These are phyloP conservation scores for Lepisosteus osseus DNA, from an alignment of 2,113 vertebrate genomes.

Conservation along the genomic window DNA sequence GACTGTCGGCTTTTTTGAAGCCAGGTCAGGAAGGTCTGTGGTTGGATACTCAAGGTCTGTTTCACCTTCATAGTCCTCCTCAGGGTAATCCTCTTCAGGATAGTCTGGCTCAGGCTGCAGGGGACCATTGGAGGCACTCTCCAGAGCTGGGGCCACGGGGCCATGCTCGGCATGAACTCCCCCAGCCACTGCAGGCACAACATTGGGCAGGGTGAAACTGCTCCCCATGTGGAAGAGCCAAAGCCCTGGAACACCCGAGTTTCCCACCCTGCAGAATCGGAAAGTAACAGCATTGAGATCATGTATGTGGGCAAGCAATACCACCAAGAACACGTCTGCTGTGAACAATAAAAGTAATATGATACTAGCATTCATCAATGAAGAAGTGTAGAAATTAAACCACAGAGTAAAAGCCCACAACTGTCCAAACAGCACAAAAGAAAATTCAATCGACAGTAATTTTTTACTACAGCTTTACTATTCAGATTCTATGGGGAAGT, in stretches of 20 bases:
- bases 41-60: conserved; percentile 55
- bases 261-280: conserved; percentile 70
- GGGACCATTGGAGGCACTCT: conserved; percentile 33
- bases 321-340: no score
- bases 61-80: conserved; percentile 35
- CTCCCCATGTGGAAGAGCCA: conserved; percentile 90
- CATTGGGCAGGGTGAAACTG: conserved; percentile 59
- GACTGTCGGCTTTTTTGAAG: neutral
- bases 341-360: no score
- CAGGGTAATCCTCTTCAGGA: conserved; percentile 47
- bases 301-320: no score
- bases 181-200: conserved; percentile 59
- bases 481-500: no score
- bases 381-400: no score
- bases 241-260: conserved; percentile 76
- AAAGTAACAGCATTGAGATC: neutral
- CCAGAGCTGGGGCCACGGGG: neutral
- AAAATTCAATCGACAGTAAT: no score
- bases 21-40: conserved; percentile 26
- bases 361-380: no score
- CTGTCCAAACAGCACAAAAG: no score
- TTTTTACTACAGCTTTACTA: no score
- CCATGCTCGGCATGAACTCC: conserved; percentile 29
- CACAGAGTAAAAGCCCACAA: no score
- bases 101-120: conserved; percentile 32